phyloP scores from a whole-genome alignment of 2,797 vertebrate genomes.

The Scolopax bukidnonensis region DNA sequence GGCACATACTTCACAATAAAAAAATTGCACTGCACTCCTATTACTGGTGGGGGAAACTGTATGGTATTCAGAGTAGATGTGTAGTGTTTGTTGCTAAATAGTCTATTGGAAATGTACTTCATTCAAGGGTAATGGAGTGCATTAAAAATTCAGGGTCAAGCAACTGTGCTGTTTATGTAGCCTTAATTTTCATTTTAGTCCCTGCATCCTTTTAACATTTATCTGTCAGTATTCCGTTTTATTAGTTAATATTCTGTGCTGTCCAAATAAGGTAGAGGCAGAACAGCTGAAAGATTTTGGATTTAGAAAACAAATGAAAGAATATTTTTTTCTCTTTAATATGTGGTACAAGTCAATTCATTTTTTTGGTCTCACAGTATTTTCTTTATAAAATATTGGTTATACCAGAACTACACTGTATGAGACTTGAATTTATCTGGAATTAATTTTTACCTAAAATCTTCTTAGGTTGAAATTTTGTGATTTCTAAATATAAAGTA shows the following conservation, averaged over 20 bases:
- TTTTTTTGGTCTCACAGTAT: neutral
- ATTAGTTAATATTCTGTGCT: neutral
- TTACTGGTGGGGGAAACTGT: neutral
- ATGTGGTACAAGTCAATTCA: neutral
- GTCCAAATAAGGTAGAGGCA: neutral
- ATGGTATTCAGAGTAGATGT: neutral
- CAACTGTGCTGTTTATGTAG: neutral
- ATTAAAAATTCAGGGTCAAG: neutral
- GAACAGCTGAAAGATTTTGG: neutral
- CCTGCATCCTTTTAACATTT: neutral
- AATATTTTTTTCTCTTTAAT: neutral
- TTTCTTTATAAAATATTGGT: neutral
- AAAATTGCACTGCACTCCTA: neutral
- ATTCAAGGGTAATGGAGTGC: neutral
- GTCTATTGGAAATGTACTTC: neutral
- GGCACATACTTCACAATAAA: neutral
- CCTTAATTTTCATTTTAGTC: neutral
- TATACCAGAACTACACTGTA: neutral
- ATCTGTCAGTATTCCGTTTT: neutral
- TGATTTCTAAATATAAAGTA: neutral
- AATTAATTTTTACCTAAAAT: neutral
- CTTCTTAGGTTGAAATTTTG: neutral
- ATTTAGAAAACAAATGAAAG: neutral
- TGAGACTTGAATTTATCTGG: neutral
- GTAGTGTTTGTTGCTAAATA: neutral